Base-by-base conservation (phyloP, 2,113 vertebrate genomes). In the Xiphorhynchus elegans region DNA sequence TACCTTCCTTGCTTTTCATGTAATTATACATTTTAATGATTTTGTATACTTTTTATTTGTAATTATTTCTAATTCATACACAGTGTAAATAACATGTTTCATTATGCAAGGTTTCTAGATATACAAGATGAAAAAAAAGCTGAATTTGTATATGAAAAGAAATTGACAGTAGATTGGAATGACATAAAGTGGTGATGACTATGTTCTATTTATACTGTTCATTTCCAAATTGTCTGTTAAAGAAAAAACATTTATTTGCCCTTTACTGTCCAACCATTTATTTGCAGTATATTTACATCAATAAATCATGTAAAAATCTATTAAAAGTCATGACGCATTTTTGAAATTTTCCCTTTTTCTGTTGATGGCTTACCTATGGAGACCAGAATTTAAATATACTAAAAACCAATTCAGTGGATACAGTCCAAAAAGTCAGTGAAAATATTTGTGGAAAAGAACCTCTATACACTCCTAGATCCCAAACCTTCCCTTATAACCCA, bases 261-360 rank as follows among this genome's bases (percentile, higher is more conserved):
- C 87, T 98, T 88, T 95, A 94, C 89, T 96, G 92, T 97, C 94
- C 76, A 95, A 93, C 13, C 21, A 76, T 85, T 97, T 95, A 97
- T 96, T 97, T 98, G 90, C 84, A 91, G 81, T 97, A 97, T 97
- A 97, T 97, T 98, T 98, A 97, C 97, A 97, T 96, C 95, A 98
- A 98, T 98, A 98, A 98, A 98, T 95, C 80, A 97, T 97, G 95
- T 42, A 74, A 88, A 97, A 97, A 78, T 84, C 73, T 88, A 37
- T 87, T 84, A 74, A 80, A 96, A 89, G 10, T 84, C 37, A 68
- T 39, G 25, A 85, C 21, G 33, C 75, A 40, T 92, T 64, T 92
- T 10, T 77, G 37, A 74, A 29, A 31, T 94, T 35, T 95, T 96
- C 2, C 20, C 42, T 83, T 72, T 82, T 64, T 39, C 9, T 91